Evolutionary conservation across 2,113 vertebrate genomes (phyloP), one percentile per base, ranked within the genome.

Genomic region (Megalops atlanticus): DNA sequence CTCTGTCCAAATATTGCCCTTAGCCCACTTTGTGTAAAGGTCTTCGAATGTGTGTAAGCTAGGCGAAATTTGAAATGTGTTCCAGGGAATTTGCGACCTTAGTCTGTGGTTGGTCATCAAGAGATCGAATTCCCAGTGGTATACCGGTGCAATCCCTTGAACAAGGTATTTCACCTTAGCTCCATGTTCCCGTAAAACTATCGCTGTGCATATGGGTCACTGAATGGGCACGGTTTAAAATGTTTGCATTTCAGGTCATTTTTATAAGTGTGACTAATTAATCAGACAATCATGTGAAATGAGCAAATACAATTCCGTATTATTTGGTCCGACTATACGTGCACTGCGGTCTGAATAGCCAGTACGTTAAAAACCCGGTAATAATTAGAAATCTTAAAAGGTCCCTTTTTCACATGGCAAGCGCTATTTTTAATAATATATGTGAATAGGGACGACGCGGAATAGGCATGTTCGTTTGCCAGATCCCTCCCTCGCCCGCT

Each of bases 401-500:
- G 7, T 24, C 52, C 0, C 31, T 6, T 64, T 70, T 72, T 35
- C 70, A 6, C 38, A 36, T 72, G 35, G 70, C 31, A 11, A 38
- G 70, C 70, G 35, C 21, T 72, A 72, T 64, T 64, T 58, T 10
- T 64, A 64, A 64, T 31, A 15, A 8, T 8, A 8, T 8, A 38
- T 54, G 18, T 39, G 49, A 24, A 36, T 77, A 24, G 76, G 11
- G 36, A 58, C 18, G 39, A 41, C 74, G 31, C 14, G 74, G 74
- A 41, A 45, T 16, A 24, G n/a, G 35, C 36, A 16, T 4, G 70
- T 72, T 2, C 35, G n/a, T 54, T 52, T 77, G 76, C 40, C 39
- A 68, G 40, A 54, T 24, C 64, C 39, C 54, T 64, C 83, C 40
- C 76, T 43, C 39, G 49, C 70, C 49, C 64, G 77, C 77, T 69